Percentiles rank a stretch among this genome's conserved stretches.
Evolutionary conservation across 1,140 invertebrate species (phyloP).

Genomic region (Ceratosolen solmsi): DNA sequence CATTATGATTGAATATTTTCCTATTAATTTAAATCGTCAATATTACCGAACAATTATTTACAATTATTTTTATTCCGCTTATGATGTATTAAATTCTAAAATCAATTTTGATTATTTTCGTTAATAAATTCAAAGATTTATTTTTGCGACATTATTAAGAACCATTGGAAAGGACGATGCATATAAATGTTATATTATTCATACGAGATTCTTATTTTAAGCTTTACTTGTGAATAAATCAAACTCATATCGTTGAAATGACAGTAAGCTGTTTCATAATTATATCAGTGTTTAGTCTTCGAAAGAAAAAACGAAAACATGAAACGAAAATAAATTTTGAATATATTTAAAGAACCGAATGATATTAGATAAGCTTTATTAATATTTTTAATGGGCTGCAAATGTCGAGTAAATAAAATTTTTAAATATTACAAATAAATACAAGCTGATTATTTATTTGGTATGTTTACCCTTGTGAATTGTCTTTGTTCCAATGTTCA

Average conservation of each 20-base stretch:
- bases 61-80: neutral
- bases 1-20: neutral
- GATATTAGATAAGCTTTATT: neutral
- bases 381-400: neutral
- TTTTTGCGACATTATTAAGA: conserved; percentile 9
- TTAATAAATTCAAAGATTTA: conserved; percentile 31
- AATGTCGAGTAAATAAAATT: neutral
- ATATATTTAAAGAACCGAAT: neutral
- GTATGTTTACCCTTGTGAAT: too few species aligned
- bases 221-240: conserved; percentile 36
- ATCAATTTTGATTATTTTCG: neutral
- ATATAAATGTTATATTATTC: conserved; percentile 23
- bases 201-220: conserved; percentile 12
- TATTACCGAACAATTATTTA: conserved; percentile 4
- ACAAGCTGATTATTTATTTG: too few species aligned
- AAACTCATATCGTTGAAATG: conserved; percentile 14
- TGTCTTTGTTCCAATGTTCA: too few species aligned
- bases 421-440: neutral
- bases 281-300: conserved; percentile 19
- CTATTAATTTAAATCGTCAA: neutral
- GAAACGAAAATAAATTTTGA: conserved; percentile 6
- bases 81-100: neutral
- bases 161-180: neutral
- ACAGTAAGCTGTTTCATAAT: conserved; percentile 36
- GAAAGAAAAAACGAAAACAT: neutral